Evolutionary conservation across 2,888 invertebrate species (phyloP).

Genomic region (Furcula furcula): DNA sequence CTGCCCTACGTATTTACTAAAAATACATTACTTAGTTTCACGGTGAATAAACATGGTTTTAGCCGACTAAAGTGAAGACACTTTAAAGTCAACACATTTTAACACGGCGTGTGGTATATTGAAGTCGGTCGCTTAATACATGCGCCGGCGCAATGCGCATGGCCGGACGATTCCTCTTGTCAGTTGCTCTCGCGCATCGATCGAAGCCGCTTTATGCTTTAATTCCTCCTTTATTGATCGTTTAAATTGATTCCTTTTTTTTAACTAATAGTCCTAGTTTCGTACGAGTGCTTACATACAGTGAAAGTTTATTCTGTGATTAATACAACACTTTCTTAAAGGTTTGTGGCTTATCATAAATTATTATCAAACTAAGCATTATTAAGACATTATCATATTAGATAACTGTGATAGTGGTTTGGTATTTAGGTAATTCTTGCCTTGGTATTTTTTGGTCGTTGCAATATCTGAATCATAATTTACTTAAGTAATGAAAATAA

Average conservation of each 20-base stretch:
- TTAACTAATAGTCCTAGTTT: constrained; percentile 43
- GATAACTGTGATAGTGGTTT: constrained; percentile 70
- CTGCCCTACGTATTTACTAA: constrained; percentile 72
- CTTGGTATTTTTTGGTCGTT: not conserved
- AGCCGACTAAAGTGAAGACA: constrained; percentile 28
- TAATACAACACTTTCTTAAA: constrained; percentile 13
- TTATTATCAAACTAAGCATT: constrained; percentile 38
- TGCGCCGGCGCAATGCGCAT: constrained; percentile 75
- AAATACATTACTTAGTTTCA: constrained; percentile 73
- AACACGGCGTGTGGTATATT: constrained; percentile 25
- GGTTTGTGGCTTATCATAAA: constrained; percentile 39
- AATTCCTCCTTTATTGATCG: constrained; percentile 48
- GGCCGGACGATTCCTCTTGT: constrained; percentile 57
- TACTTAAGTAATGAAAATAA: constrained; percentile 26
- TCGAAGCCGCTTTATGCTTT: constrained; percentile 42
- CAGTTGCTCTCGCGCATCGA: constrained; percentile 74
- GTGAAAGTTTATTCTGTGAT: constrained; percentile 38
- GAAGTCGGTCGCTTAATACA: constrained; percentile 45
- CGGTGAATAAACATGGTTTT: constrained; percentile 65
- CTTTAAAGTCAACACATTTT: constrained; percentile 6
- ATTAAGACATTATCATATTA: constrained; percentile 44
- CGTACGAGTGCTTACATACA: constrained; percentile 24
- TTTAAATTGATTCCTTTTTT: constrained; percentile 45
- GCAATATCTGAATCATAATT: constrained; percentile 16
- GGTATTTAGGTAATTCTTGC: constrained; percentile 20